Conservation (phyloP, 1,140 invertebrate genomes). For the Acyrthosiphon pisum region DNA sequence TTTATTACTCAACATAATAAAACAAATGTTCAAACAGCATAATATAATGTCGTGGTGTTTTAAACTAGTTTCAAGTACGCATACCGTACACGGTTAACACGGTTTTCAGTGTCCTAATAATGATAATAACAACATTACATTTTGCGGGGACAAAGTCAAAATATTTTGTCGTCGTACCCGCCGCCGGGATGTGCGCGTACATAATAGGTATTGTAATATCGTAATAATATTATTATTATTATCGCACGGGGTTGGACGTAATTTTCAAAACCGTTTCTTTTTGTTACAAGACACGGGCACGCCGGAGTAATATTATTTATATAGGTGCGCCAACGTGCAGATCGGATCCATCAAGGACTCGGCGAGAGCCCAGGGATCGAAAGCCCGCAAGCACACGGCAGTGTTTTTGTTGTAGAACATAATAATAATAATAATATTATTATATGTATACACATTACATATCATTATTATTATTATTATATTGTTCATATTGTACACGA, state of each 20-base stretch:
- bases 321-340: no score
- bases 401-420: neutral
- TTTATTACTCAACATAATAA: neutral
- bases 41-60: neutral
- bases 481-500: neutral
- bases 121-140: neutral
- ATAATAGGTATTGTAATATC: neutral
- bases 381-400: neutral
- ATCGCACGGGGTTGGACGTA: neutral
- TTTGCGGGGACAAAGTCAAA: neutral
- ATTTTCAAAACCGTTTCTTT: neutral
- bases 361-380: constrained; percentile 20
- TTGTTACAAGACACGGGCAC: neutral
- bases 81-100: neutral
- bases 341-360: neutral
- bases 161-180: neutral
- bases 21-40: neutral
- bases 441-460: neutral
- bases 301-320: neutral
- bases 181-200: neutral
- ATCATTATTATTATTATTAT: neutral
- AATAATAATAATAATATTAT: no score
- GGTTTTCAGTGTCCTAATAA: neutral
- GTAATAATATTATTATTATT: neutral
- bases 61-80: neutral